Conservation (phyloP, 2,888 invertebrate species). For the Emesis castigata region DNA sequence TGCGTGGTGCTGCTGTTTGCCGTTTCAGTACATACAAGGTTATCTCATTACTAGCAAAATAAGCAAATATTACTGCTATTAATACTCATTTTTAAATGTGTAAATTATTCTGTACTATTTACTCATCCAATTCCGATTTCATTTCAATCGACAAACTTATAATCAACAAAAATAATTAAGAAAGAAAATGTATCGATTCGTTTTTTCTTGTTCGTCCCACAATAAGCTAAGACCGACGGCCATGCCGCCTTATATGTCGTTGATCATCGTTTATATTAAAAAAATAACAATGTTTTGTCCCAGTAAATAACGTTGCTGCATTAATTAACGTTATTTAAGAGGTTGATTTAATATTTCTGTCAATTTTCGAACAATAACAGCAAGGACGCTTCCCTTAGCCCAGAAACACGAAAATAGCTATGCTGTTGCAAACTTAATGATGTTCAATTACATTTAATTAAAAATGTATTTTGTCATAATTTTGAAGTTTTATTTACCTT, state of each 20-base stretch:
- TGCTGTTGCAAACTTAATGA: neutral
- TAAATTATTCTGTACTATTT: no score
- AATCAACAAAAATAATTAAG: no score
- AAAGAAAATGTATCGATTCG: no score
- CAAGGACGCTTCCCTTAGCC: neutral
- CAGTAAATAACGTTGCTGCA: neutral
- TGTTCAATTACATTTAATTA: conserved; percentile 5
- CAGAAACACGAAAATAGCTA: neutral
- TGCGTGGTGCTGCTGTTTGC: no score
- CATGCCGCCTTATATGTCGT: neutral
- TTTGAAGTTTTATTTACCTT: neutral
- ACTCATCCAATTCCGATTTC: no score
- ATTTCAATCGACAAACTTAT: no score
- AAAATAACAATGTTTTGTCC: neutral
- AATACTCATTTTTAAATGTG: no score
- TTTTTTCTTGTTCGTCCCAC: neutral
- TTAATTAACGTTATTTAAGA: neutral
- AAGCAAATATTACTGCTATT: no score
- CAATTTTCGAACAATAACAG: neutral
- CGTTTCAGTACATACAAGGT: no score
- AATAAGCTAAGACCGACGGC: neutral
- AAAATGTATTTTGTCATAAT: conserved; percentile 8
- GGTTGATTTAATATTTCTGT: neutral
- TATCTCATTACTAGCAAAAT: no score
- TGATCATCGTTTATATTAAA: neutral